Percentiles rank a stretch among this genome's conserved stretches.
These are phyloP conservation scores for Centrocercus urophasianus DNA, from an alignment of 2,113 vertebrate species.

Conservation along the genomic window DNA sequence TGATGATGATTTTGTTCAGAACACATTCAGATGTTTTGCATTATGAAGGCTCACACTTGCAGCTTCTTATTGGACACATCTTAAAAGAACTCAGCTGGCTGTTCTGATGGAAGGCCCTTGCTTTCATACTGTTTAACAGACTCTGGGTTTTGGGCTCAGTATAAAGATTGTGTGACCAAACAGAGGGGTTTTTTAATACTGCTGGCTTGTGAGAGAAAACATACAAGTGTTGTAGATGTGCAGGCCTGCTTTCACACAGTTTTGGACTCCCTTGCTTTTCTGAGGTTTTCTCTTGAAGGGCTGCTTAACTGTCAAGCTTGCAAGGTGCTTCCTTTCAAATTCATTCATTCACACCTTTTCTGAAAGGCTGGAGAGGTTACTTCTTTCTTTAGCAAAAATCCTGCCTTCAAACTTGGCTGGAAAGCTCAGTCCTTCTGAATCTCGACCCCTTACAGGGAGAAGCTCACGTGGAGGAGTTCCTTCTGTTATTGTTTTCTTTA, in stretches of 20 bases:
- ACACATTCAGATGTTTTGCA: fast-evolving
- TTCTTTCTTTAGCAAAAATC: background rate
- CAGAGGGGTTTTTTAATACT: background rate
- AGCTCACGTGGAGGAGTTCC: background rate
- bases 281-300: background rate
- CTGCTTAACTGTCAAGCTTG: background rate
- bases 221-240: background rate
- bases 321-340: background rate
- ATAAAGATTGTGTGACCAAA: background rate
- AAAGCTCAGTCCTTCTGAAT: background rate
- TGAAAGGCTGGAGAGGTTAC: background rate
- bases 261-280: background rate
- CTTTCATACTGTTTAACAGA: background rate
- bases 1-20: background rate
- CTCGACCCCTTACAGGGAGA: background rate
- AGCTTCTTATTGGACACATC: background rate
- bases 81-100: background rate
- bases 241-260: background rate
- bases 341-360: background rate
- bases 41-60: background rate
- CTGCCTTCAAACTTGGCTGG: background rate
- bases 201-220: background rate
- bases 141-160: background rate
- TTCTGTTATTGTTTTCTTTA: background rate
- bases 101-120: background rate